These are phyloP conservation scores for Rhopilema esculentum DNA, from an alignment of 30 jellyfish, hydroid and myxozoan species.

Conservation along the genomic window DNA sequence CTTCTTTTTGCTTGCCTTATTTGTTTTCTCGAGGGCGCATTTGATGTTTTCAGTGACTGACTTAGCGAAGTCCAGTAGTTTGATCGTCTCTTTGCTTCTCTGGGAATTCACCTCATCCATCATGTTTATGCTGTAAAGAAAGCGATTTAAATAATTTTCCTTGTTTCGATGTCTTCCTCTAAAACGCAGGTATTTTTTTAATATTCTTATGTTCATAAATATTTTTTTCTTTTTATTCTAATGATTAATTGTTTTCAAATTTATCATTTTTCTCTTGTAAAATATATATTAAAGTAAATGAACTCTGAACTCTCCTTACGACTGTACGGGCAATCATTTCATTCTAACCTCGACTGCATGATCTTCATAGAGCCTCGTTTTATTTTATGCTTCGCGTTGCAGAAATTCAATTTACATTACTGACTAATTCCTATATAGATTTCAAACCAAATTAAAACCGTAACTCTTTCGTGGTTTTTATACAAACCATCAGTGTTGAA, in stretches of 20 bases:
- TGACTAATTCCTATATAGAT: too few relatives aligned
- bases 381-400: neutral
- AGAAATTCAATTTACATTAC: neutral
- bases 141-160: too few relatives aligned
- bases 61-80: conserved; percentile 37
- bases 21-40: conserved; percentile 48
- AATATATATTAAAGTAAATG: too few relatives aligned
- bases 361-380: neutral
- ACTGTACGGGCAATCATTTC: too few relatives aligned
- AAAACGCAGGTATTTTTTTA: too few relatives aligned
- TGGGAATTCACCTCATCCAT: neutral
- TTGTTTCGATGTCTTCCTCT: too few relatives aligned
- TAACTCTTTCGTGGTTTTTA: neutral
- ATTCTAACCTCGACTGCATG: too few relatives aligned
- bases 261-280: conserved; percentile 6
- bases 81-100: conserved; percentile 33
- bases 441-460: neutral
- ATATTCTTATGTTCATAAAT: too few relatives aligned
- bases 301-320: too few relatives aligned
- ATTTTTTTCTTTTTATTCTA: too few relatives aligned
- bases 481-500: neutral
- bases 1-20: conserved; percentile 40
- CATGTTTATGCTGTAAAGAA: neutral
- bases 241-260: neutral
- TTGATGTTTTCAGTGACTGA: conserved; percentile 46